phyloP scores from a whole-genome alignment of 2,113 vertebrate species.

The Heterotilapia buettikoferi region DNA sequence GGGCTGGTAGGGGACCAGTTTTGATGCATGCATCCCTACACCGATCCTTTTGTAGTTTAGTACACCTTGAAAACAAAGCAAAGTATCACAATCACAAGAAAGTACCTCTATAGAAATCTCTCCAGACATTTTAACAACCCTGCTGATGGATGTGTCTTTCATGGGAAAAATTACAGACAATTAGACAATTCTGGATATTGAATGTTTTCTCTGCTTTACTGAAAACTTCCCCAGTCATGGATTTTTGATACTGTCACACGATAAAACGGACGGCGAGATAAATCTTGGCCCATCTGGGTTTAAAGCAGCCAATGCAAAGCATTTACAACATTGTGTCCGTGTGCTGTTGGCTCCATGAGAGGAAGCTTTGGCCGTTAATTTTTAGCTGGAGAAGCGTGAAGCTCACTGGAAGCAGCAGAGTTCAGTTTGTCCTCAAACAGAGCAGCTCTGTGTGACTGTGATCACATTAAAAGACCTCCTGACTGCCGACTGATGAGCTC shows the following conservation, averaged over 20 bases:
- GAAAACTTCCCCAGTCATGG: fast-evolving
- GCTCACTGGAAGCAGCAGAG: background rate
- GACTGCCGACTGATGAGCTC: background rate
- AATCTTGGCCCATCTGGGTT: background rate
- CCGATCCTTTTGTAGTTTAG: background rate
- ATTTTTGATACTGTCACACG: background rate
- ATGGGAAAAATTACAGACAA: background rate
- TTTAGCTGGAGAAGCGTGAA: background rate
- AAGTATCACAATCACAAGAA: background rate
- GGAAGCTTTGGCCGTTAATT: background rate
- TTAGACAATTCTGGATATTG: fast-evolving
- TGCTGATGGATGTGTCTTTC: background rate
- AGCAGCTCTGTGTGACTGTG: background rate
- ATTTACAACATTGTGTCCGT: background rate
- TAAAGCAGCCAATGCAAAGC: background rate
- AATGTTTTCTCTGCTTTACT: background rate
- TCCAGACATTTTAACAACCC: background rate
- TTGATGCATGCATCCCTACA: background rate
- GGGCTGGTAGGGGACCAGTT: background rate
- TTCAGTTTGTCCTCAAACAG: background rate
- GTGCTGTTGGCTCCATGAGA: background rate
- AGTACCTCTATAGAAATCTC: background rate
- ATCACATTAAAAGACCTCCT: background rate
- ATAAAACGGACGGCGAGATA: background rate
- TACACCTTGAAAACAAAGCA: background rate